A percentile compares a stretch with the other conserved stretches of the same genome.
Evolutionary conservation across 2,888 invertebrate species (phyloP).

Genomic region (Cosmopolites sordidus): DNA sequence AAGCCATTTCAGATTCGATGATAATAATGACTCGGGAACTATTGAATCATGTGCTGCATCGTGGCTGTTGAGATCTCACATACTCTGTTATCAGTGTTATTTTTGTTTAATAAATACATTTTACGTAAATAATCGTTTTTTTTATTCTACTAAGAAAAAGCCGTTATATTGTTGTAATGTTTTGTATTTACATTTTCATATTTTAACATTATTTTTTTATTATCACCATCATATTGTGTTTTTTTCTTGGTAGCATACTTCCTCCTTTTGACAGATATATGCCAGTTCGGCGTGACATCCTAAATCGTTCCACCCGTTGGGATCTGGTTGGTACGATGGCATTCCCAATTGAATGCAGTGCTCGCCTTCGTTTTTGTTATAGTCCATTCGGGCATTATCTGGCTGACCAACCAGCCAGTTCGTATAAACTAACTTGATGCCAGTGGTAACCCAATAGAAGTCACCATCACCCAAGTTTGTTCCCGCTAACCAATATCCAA

Average conservation of each 20-base stretch:
- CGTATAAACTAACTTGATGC: slow-evolving; percentile 17
- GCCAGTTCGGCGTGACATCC: slow-evolving; percentile 13
- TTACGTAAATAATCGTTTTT: no score
- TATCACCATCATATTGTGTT: no score
- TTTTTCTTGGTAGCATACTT: neutral
- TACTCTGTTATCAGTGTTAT: no score
- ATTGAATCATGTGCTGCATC: no score
- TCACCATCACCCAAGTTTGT: slow-evolving; percentile 22
- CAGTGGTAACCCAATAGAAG: slow-evolving; percentile 26
- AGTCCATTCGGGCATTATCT: slow-evolving; percentile 13
- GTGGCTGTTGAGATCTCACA: no score
- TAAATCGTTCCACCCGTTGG: slow-evolving; percentile 25
- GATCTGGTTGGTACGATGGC: neutral
- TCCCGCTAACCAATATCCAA: slow-evolving; percentile 27
- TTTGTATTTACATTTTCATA: no score
- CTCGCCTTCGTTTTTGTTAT: slow-evolving; percentile 11
- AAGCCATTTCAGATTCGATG: no score
- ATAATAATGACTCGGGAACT: neutral
- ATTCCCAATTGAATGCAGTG: slow-evolving; percentile 24
- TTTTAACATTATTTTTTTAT: no score
- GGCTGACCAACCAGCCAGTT: slow-evolving; percentile 27
- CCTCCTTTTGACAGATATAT: slow-evolving; percentile 8
- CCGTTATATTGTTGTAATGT: no score
- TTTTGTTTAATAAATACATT: no score
- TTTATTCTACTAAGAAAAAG: no score